Conservation (phyloP, 2,113 vertebrate species). For the Periophthalmus modestus region DNA sequence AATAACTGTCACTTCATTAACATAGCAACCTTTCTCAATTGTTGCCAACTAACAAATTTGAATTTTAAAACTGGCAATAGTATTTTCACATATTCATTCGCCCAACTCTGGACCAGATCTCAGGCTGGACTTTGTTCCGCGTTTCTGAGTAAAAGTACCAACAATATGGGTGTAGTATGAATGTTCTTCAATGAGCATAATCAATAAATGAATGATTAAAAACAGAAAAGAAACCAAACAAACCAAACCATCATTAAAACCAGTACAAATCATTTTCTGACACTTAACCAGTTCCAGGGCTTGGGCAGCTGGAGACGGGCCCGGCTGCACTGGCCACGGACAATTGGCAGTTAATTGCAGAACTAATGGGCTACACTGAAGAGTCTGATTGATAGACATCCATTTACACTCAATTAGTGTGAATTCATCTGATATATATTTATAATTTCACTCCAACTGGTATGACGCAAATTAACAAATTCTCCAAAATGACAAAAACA, state of each 20-base stretch:
- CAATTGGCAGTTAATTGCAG: slow-evolving; percentile 3
- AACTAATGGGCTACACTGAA: neutral
- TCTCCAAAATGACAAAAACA: neutral
- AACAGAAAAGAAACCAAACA: neutral
- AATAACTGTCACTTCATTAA: neutral
- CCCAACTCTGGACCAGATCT: neutral
- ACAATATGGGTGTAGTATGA: neutral
- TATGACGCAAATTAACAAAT: neutral
- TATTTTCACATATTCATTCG: neutral
- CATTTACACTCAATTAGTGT: neutral
- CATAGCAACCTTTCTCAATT: neutral
- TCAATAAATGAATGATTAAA: neutral
- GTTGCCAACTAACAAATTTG: neutral
- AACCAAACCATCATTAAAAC: slow-evolving; percentile 1
- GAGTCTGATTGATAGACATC: neutral
- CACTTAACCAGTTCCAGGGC: slow-evolving; percentile 6
- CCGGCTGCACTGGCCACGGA: slow-evolving; percentile 1
- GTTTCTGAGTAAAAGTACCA: neutral
- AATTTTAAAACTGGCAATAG: neutral
- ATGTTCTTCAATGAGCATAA: neutral
- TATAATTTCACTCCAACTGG: neutral
- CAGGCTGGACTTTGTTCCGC: neutral
- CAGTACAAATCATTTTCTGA: slow-evolving; percentile 1
- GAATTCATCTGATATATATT: neutral
- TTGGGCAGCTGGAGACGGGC: neutral